Evolutionary conservation across 2,888 invertebrate species (phyloP), one percentile per base, ranked within the genome.

Genomic region (Lepas anatifera): DNA sequence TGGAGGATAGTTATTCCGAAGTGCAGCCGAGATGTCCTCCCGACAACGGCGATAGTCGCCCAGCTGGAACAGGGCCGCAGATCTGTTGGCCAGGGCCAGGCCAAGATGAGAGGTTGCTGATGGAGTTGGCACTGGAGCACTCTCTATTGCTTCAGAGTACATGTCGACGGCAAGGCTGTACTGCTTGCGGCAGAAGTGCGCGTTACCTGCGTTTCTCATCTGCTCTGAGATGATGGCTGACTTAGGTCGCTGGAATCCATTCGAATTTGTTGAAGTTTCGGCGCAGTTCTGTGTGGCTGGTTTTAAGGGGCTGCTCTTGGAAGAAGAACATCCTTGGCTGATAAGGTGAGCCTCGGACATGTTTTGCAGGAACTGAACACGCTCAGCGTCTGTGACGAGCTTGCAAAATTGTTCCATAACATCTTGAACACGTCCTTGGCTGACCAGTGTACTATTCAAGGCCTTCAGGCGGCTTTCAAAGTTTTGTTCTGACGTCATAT

Each of bases 41-140:
- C 1, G 13, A 13, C 66, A 66, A 2, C 22, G 32, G 7, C 22
- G 32, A 35, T 35, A 35, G 32, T 16, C 1, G 22, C 35, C 37
- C 39, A 66, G 66, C 66, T 66, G 66, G 39, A 39, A 66, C n/a
- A 66, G 37, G 10, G 66, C 66, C 25, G 66, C 66, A 16, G 66
- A 37, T 1, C 66, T 37, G 39, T 39, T 66, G 25, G 25, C 39
- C 8, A n/a, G 16, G 1, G 66, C 66, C 22, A 39, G 25, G 25
- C 37, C 16, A 7, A 66, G 32, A 1, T 58, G 32, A 16, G 41
- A 13, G 41, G 41, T 13, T 16, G 41, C 11, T 16, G 41, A 2
- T 25, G 66, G 27, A 13, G 66, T 27, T 6, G 63, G 18, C 41
- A 13, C 11, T 32, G 58, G 63, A 10, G 63, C 35, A n/a, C 35